phyloP scores from a whole-genome alignment of 92 coral and sea anemone genomes.

The Palythoa caribaeorum region DNA sequence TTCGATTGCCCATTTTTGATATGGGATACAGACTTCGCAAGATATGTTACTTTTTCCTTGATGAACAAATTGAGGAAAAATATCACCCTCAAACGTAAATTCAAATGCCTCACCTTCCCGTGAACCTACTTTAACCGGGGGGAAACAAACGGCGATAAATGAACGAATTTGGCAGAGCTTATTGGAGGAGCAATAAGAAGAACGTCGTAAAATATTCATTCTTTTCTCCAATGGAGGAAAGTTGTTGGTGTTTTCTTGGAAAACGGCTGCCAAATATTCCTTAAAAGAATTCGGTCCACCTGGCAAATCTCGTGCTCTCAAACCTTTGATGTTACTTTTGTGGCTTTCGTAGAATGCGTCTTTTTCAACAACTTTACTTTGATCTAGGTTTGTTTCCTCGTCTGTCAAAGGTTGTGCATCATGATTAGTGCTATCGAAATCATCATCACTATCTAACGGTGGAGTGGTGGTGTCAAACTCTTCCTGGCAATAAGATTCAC shows the following conservation, averaged over 20 bases:
- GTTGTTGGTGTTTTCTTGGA: slow-evolving; percentile 5
- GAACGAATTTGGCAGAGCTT: slow-evolving; percentile 22
- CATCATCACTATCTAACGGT: background rate
- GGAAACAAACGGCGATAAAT: slow-evolving; percentile 43
- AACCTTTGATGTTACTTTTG: slow-evolving; percentile 3
- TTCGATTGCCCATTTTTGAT: slow-evolving; percentile 46
- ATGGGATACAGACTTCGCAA: slow-evolving; percentile 38
- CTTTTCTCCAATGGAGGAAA: background rate
- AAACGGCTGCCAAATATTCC: background rate
- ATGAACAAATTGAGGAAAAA: slow-evolving; percentile 17
- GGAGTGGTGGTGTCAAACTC: background rate
- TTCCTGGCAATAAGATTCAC: background rate
- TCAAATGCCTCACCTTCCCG: slow-evolving; percentile 19
- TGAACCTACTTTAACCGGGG: slow-evolving; percentile 48
- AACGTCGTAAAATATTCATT: background rate
- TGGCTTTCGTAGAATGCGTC: slow-evolving; percentile 6
- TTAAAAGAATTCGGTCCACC: background rate
- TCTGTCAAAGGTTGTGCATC: background rate
- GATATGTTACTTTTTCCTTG: slow-evolving; percentile 22
- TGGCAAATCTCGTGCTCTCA: slow-evolving; percentile 15
- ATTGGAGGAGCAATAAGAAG: slow-evolving; percentile 7
- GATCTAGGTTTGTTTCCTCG: background rate
- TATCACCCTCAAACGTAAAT: slow-evolving; percentile 26
- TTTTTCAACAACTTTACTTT: background rate
- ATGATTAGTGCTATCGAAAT: slow-evolving; percentile 3